Evolutionary conservation across 2,797 vertebrate species (phyloP).

Genomic region (Melanogrammus aeglefinus): DNA sequence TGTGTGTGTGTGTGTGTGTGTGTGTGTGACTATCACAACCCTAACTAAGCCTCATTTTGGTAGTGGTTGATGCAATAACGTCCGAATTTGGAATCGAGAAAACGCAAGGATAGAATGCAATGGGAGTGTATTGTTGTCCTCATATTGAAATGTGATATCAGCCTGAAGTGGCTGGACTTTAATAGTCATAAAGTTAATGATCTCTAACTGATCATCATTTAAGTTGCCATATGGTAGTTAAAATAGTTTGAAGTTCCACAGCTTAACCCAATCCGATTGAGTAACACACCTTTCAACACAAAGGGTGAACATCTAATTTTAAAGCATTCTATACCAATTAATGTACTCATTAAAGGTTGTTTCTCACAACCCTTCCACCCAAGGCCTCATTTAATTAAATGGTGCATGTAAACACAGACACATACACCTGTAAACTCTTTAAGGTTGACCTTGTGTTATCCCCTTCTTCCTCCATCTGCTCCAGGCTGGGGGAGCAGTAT

Average conservation of each 20-base stretch:
- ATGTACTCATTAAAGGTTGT: not conserved
- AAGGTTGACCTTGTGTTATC: not conserved
- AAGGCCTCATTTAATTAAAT: not conserved
- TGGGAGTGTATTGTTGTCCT: not conserved
- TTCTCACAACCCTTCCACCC: not conserved
- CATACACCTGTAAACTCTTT: not conserved
- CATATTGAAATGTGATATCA: not conserved
- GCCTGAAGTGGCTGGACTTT: not conserved
- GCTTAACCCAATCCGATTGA: not conserved
- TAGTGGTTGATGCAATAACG: not conserved
- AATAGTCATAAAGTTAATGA: not conserved
- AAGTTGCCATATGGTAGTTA: not conserved
- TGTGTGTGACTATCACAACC: no score
- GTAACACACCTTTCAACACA: not conserved
- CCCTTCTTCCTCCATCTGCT: conserved; percentile 8
- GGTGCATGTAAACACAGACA: not conserved
- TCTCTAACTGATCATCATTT: not conserved
- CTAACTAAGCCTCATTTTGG: not conserved
- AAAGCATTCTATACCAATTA: not conserved
- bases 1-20: no score
- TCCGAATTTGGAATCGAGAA: not conserved
- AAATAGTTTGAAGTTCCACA: not conserved
- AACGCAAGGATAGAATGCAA: not conserved
- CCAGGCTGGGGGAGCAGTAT: conserved; percentile 91
- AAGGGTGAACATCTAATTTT: not conserved